Conservation (phyloP, 2,797 vertebrate genomes). For the Harpagifer antarcticus region DNA sequence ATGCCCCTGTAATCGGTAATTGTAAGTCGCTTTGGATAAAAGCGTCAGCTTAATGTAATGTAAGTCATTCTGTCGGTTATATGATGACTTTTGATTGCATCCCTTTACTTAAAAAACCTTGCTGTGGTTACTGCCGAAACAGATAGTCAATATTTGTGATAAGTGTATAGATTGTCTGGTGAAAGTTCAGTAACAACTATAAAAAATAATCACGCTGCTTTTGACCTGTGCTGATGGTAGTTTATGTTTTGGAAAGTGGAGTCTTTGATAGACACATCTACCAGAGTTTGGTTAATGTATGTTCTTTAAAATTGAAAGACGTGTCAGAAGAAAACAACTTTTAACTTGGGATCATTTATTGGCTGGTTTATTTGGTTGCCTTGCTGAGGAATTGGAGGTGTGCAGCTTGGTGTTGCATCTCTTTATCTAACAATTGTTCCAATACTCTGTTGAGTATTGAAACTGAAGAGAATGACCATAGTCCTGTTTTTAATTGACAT, state of each 20-base stretch:
- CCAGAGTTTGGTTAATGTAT: neutral
- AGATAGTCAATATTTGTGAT: conserved; percentile 9
- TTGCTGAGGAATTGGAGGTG: neutral
- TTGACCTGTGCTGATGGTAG: conserved; percentile 10
- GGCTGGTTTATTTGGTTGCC: neutral
- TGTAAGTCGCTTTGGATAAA: too few relatives aligned
- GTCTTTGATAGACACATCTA: neutral
- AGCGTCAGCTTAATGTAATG: too few relatives aligned
- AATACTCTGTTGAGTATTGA: neutral
- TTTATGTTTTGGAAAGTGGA: conserved; percentile 6
- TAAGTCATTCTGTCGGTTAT: neutral
- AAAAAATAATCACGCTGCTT: neutral
- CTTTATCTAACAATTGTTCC: neutral
- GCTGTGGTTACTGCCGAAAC: neutral
- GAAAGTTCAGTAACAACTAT: conserved; percentile 35
- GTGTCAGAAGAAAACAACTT: neutral
- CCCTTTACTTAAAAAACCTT: neutral
- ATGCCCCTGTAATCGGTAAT: too few relatives aligned
- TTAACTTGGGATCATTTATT: neutral
- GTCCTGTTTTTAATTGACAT: neutral
- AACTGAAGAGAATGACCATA: neutral
- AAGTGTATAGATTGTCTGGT: conserved; percentile 12
- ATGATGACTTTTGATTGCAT: conserved; percentile 4
- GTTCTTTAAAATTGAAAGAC: neutral
- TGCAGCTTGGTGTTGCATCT: neutral